These are phyloP conservation scores for Merops nubicus DNA, from an alignment of 2,113 vertebrate species.

Conservation along the genomic window DNA sequence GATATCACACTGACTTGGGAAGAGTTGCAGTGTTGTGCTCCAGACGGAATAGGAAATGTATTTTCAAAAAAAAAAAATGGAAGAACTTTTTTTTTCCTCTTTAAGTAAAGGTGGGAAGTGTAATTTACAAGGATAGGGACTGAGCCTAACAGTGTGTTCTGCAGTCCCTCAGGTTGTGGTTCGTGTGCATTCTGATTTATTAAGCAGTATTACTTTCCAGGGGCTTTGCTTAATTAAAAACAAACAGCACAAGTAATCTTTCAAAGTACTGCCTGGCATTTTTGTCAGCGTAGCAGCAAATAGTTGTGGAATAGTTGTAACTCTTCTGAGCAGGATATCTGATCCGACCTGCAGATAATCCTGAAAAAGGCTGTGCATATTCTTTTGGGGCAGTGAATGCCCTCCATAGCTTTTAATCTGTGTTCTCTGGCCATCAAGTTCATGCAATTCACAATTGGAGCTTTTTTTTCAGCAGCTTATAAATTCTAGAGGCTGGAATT, in stretches of 20 bases:
- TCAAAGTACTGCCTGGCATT: neutral
- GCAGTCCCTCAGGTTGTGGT: neutral
- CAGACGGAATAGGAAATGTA: neutral
- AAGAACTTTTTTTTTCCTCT: neutral
- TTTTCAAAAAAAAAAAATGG: neutral
- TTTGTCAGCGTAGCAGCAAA: neutral
- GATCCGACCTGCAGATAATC: neutral
- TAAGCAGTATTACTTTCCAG: neutral
- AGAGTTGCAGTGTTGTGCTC: neutral
- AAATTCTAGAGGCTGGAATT: neutral
- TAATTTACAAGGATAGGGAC: neutral
- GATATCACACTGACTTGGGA: neutral
- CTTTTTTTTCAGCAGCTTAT: neutral
- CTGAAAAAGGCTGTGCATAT: neutral
- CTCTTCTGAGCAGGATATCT: neutral
- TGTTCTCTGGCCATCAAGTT: neutral
- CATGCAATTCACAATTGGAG: neutral
- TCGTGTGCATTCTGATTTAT: neutral
- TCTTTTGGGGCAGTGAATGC: neutral
- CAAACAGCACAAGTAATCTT: neutral
- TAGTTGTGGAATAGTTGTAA: neutral
- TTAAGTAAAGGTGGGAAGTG: neutral
- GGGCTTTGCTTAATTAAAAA: neutral
- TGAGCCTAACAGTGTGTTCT: neutral
- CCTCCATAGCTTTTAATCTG: neutral